Percentiles rank a stretch among this genome's conserved stretches.
These are phyloP conservation scores for Gallinago undulata DNA, from an alignment of 2,113 vertebrate genomes.

Conservation along the genomic window DNA sequence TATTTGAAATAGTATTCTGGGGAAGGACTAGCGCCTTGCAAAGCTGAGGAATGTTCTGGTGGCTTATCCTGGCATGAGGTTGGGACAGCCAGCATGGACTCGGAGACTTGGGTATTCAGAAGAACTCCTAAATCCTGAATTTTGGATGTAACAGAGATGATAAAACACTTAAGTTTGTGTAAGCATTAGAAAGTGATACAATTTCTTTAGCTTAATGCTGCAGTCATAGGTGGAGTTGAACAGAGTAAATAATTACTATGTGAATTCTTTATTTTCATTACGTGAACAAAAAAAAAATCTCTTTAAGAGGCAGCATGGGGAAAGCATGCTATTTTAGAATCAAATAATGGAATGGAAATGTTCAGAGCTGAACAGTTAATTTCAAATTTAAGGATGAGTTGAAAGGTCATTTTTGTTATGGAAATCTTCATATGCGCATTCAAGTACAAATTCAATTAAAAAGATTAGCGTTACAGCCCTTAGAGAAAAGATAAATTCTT, in stretches of 20 bases:
- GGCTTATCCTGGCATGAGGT: background rate
- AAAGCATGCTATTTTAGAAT: background rate
- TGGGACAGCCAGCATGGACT: background rate
- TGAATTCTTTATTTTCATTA: background rate
- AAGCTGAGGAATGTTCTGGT: background rate
- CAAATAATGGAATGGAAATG: background rate
- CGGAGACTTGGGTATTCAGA: background rate
- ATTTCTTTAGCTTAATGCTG: background rate
- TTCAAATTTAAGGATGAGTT: background rate
- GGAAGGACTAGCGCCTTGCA: no score
- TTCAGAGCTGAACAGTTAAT: background rate
- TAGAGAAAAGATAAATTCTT: background rate
- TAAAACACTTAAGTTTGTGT: background rate
- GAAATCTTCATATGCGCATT: background rate
- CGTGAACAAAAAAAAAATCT: background rate
- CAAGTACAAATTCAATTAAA: background rate
- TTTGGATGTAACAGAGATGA: background rate
- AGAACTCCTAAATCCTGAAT: background rate
- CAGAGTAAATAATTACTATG: background rate
- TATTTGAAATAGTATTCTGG: background rate
- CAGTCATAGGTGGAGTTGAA: background rate
- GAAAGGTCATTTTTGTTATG: background rate
- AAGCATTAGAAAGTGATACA: background rate
- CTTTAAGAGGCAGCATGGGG: background rate
- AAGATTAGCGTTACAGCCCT: background rate